Evolutionary conservation across 1,140 invertebrate genomes (phyloP).

Genomic region (Elymnias hypermnestra): DNA sequence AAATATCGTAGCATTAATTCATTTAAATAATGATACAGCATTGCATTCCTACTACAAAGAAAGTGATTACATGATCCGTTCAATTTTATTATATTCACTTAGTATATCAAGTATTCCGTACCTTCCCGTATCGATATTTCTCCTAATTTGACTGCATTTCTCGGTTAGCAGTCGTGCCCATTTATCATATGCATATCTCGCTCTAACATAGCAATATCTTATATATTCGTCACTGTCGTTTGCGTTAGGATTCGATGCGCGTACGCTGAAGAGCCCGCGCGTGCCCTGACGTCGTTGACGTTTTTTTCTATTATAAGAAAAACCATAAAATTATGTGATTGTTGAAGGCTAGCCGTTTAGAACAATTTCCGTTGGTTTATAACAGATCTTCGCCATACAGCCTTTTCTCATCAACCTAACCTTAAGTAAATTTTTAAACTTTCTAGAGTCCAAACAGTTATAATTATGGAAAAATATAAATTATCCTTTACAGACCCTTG

Average conservation of each 20-base stretch:
- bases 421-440: too few species aligned
- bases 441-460: too few species aligned
- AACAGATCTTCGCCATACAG: slow-evolving; percentile 16
- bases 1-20: too few species aligned
- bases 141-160: slow-evolving; percentile 70
- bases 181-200: slow-evolving; percentile 44
- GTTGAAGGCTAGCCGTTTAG: slow-evolving; percentile 33
- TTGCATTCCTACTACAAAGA: slow-evolving; percentile 2
- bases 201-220: slow-evolving; percentile 16
- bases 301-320: slow-evolving; percentile 64
- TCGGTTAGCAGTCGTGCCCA: slow-evolving; percentile 50
- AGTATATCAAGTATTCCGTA: slow-evolving; percentile 38
- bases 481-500: too few species aligned
- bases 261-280: slow-evolving; percentile 49
- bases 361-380: slow-evolving; percentile 31
- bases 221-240: slow-evolving; percentile 32
- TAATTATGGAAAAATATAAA: too few species aligned
- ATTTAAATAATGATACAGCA: too few species aligned
- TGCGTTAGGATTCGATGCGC: slow-evolving; percentile 51
- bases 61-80: slow-evolving; percentile 24
- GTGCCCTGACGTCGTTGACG: slow-evolving; percentile 49
- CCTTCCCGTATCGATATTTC: slow-evolving; percentile 51
- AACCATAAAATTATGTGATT: slow-evolving; percentile 61
- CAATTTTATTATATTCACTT: slow-evolving; percentile 23
- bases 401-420: too few species aligned